Evolutionary conservation across 2,797 vertebrate genomes (phyloP).

Genomic region (Gadopsis marmoratus): DNA sequence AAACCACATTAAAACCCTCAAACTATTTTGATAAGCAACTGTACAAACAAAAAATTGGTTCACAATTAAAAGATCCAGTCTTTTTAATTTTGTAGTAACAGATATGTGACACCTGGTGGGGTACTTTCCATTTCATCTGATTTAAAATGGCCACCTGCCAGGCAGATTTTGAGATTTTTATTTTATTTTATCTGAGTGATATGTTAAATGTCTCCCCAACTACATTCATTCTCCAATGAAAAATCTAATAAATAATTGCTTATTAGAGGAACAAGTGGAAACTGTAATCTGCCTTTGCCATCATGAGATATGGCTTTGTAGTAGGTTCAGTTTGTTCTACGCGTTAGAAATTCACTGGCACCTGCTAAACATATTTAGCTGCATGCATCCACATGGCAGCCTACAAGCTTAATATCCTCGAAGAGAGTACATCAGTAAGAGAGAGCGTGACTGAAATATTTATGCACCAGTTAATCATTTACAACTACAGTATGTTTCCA

Average conservation of each 20-base stretch:
- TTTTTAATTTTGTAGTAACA: constrained; percentile 55
- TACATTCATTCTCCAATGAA: neutral
- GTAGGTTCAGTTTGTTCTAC: neutral
- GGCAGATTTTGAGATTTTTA: neutral
- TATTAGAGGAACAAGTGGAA: neutral
- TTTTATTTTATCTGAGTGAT: neutral
- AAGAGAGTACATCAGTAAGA: neutral
- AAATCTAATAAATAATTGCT: neutral
- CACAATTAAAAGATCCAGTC: neutral
- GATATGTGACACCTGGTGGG: constrained; percentile 62
- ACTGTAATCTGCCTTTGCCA: neutral
- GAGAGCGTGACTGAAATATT: neutral
- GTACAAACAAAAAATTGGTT: neutral
- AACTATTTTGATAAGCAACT: neutral
- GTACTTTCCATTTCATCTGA: constrained; percentile 36
- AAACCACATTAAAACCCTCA: neutral
- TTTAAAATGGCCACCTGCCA: neutral
- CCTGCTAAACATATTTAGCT: neutral
- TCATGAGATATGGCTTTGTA: neutral
- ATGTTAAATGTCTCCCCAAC: neutral
- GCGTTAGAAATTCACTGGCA: neutral
- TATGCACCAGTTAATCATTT: neutral
- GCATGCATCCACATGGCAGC: neutral
- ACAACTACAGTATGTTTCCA: neutral
- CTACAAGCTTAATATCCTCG: neutral